phyloP scores from a whole-genome alignment of 2,888 invertebrate species.

The Onthophagus sagittarius region DNA sequence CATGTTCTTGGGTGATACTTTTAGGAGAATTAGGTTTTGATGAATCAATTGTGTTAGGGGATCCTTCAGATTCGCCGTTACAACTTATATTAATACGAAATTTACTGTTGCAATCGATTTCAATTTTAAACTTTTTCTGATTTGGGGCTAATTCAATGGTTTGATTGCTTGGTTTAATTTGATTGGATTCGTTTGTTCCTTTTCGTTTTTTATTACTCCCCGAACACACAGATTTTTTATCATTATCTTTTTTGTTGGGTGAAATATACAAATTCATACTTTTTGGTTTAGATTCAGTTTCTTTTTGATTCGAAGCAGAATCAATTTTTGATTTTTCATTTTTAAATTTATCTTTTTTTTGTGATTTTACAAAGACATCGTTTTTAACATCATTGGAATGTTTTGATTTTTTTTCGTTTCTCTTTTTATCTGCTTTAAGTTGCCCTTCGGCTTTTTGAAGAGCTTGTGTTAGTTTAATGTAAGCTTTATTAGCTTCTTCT shows the following conservation, averaged over 20 bases:
- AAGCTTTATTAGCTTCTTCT: constrained; percentile 10
- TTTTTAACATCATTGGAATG: background rate
- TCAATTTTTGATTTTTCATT: constrained; percentile 1
- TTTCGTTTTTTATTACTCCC: constrained; percentile 18
- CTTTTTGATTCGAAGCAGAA: background rate
- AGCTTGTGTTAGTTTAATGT: constrained; percentile 4
- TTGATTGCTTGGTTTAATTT: constrained; percentile 5
- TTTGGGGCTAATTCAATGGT: constrained; percentile 18
- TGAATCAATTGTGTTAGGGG: background rate
- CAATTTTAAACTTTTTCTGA: constrained; percentile 22
- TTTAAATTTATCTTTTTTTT: constrained; percentile 16
- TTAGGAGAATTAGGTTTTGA: background rate
- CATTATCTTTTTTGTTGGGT: background rate
- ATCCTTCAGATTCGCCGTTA: constrained; percentile 6
- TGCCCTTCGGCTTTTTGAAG: constrained; percentile 16
- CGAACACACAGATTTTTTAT: background rate
- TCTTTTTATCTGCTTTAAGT: constrained; percentile 9
- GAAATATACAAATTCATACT: background rate
- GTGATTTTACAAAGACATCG: background rate
- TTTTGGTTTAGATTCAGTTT: background rate
- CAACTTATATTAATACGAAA: constrained; percentile 23
- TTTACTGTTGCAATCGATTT: constrained; percentile 22
- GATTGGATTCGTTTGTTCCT: constrained; percentile 1
- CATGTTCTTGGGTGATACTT: constrained; percentile 3
- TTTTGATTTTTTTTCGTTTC: background rate